Evolutionary conservation across 64 coral and sea anemone species (phyloP), one percentile per base, ranked within the genome.

Genomic region (Actinia equina): DNA sequence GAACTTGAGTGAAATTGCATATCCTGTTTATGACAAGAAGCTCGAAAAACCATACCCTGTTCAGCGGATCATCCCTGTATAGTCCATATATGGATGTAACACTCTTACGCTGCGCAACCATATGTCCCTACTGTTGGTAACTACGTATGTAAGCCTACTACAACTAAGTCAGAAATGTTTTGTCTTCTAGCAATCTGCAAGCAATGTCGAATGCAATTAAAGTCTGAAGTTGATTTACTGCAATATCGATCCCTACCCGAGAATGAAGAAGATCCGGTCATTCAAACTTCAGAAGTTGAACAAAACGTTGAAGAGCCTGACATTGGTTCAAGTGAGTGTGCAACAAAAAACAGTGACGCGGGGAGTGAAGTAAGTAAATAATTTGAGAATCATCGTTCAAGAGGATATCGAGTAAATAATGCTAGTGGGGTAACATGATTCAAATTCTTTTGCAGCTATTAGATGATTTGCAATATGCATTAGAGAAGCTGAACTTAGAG

Each of bases 211-310:
- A 80, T 80, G 77, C 77, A 80, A 41, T 51, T 80, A 7, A 80
- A 80, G 43, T 80, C 77, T 44, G 77, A 80, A 80, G 41, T 80
- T 44, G 43, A 80, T 22, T 80, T 80, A 80, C 42, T 80, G 45
- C 77, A 80, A 80, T n/a, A n/a, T 18, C 77, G 2, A 80, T 41
- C 77, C 45, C 77, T 80, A 44, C 77, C 77, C 8, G 43, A 80
- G 77, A 51, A 46, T 17, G 77, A 80, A 80, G 77, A 80, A 41
- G 77, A 80, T 80, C 9, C 15, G 42, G 17, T 8, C 44, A 18
- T 80, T 80, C 42, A 80, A 51, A 44, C 41, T 1, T 80, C 25
- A 17, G 42, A 80, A 0, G 30, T 0, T 37, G 30, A 37, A 37
- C 9, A 17, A 80, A 41, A 22, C 42, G 42, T 16, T 13, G 16